Percentiles rank a stretch among this genome's conserved stretches.
phyloP scores from a whole-genome alignment of 2,797 vertebrate genomes.

The Leptatherina wallacei region DNA sequence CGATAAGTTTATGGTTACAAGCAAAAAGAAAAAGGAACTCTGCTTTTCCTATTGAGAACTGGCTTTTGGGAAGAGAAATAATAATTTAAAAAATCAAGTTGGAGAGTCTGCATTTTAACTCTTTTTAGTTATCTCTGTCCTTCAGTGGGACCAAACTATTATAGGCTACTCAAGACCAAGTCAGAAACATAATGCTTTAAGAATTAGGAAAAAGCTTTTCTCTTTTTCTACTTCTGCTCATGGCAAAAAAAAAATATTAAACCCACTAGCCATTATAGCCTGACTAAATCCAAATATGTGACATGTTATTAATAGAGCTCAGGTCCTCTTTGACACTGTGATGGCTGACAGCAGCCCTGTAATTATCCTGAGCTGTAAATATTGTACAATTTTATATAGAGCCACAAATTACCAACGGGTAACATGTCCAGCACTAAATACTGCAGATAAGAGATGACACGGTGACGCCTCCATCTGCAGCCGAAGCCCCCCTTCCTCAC shows the following conservation, averaged over 20 bases:
- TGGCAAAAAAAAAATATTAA: constrained; percentile 8
- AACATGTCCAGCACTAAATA: constrained; percentile 50
- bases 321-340: constrained; percentile 48
- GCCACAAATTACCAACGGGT: constrained; percentile 52
- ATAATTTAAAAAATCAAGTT: constrained; percentile 11
- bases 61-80: constrained; percentile 15
- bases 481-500: constrained; percentile 37
- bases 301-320: constrained; percentile 55
- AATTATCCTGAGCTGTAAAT: constrained; percentile 70
- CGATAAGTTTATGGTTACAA: neutral
- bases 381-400: constrained; percentile 61
- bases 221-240: neutral
- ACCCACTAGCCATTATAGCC: constrained; percentile 33
- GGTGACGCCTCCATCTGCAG: constrained; percentile 45
- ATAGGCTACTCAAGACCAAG: neutral
- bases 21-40: constrained; percentile 25
- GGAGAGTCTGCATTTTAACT: neutral
- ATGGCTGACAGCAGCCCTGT: constrained; percentile 50
- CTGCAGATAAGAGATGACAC: constrained; percentile 62
- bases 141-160: neutral
- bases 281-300: constrained; percentile 49
- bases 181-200: neutral
- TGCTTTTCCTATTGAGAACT: constrained; percentile 31
- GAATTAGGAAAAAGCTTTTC: constrained; percentile 1
- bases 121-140: neutral